Evolutionary conservation across 2,113 vertebrate species (phyloP).

Genomic region (Melanostigma gelatinosum): DNA sequence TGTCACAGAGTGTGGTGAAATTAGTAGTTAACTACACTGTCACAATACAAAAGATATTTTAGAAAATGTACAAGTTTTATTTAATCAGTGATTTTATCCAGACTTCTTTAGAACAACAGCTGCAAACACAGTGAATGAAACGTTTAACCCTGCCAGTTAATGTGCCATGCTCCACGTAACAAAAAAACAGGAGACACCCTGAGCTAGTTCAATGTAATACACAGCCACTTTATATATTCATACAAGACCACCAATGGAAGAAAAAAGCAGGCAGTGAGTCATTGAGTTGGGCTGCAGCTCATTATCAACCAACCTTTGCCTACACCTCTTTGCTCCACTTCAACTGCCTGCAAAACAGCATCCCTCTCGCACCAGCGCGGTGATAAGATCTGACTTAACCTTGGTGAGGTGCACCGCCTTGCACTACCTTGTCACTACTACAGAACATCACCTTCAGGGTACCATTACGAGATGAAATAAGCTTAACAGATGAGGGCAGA

Average conservation of each 20-base stretch:
- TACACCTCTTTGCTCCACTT: constrained; percentile 36
- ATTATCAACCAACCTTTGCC: constrained; percentile 58
- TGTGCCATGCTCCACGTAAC: constrained; percentile 1
- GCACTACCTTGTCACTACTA: constrained; percentile 74
- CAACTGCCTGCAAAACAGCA: constrained; percentile 51
- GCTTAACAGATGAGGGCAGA: constrained; percentile 41
- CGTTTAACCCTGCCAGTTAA: constrained; percentile 21
- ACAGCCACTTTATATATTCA: constrained; percentile 11
- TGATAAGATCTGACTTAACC: constrained; percentile 82
- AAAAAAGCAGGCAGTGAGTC: constrained; percentile 30
- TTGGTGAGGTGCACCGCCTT: constrained; percentile 78
- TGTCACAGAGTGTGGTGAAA: background rate
- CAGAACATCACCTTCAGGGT: constrained; percentile 64
- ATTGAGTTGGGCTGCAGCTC: constrained; percentile 32
- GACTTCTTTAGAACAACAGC: background rate
- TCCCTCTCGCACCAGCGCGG: constrained; percentile 48
- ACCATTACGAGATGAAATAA: constrained; percentile 39
- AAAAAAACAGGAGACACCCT: constrained; percentile 15
- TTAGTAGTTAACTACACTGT: background rate
- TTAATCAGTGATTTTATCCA: background rate
- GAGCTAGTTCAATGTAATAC: constrained; percentile 26
- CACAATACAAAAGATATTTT: background rate
- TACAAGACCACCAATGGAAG: constrained; percentile 11
- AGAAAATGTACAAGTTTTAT: background rate
- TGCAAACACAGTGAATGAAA: constrained; percentile 3